Percentiles rank a stretch among this genome's conserved stretches.
Conservation (phyloP, 2,888 invertebrate species). For the Mimachlamys varia region DNA sequence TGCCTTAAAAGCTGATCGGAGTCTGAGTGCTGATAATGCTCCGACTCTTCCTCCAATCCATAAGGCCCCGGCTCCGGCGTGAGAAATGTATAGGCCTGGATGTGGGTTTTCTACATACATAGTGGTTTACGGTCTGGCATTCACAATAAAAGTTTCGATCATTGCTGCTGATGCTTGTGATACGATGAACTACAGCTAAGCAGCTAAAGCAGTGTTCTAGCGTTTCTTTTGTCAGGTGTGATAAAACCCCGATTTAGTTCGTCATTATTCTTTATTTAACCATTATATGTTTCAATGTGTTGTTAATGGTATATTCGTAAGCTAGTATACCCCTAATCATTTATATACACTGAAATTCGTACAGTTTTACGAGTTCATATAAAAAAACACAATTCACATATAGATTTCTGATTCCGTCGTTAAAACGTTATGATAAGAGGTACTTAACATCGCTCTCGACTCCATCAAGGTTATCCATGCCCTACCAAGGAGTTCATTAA, state of each 20-base stretch:
- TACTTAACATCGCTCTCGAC: not conserved
- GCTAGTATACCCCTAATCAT: too few species aligned
- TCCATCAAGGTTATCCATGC: not conserved
- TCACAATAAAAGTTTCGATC: slow-evolving; percentile 21
- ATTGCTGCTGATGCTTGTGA: not conserved
- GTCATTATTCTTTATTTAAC: too few species aligned
- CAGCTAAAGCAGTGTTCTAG: not conserved
- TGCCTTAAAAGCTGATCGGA: slow-evolving; percentile 28
- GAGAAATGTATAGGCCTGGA: not conserved
- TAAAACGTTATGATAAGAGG: not conserved
- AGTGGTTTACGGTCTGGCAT: slow-evolving; percentile 5
- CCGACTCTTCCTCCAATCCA: not conserved
- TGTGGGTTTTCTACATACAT: not conserved
- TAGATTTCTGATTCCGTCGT: not conserved
- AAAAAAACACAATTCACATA: not conserved
- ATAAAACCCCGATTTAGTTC: not conserved
- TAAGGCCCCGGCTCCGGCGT: slow-evolving; percentile 3
- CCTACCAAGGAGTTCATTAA: not conserved
- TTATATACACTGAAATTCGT: too few species aligned
- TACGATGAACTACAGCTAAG: not conserved
- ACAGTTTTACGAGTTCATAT: not conserved
- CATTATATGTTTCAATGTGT: too few species aligned
- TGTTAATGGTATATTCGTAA: too few species aligned
- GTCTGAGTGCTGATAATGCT: slow-evolving; percentile 32
- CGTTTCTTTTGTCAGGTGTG: not conserved